phyloP scores from a whole-genome alignment of 2,113 vertebrate species.

The Murina feae region DNA sequence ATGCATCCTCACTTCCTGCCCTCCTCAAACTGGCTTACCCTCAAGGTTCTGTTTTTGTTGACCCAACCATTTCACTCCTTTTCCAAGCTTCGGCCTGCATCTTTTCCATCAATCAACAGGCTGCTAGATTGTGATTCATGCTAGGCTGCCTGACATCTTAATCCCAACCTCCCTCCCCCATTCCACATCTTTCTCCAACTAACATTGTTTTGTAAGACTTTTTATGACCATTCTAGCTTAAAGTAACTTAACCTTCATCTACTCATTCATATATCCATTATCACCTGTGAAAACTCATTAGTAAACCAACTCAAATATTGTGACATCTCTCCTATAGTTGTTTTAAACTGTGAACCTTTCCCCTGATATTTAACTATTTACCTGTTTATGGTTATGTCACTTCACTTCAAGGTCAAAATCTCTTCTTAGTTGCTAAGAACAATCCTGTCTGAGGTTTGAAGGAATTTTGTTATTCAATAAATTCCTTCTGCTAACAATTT shows the following conservation, averaged over 20 bases:
- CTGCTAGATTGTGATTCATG: neutral
- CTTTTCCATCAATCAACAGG: neutral
- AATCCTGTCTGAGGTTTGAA: conserved; percentile 22
- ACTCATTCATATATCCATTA: neutral
- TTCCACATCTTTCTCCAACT: neutral
- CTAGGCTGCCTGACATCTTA: neutral
- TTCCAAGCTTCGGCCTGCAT: conserved; percentile 3
- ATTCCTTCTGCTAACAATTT: conserved; percentile 12
- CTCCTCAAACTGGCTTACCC: neutral
- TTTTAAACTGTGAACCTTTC: neutral
- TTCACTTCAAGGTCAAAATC: conserved; percentile 24
- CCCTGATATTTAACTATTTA: neutral
- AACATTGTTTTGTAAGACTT: conserved; percentile 8
- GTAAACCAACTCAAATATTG: neutral
- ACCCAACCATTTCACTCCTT: neutral
- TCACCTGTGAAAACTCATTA: neutral
- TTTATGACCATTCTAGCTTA: neutral
- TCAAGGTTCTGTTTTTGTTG: neutral
- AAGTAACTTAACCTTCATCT: neutral
- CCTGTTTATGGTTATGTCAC: neutral
- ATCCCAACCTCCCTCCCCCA: neutral
- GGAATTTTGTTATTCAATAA: conserved; percentile 38
- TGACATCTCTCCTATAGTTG: neutral
- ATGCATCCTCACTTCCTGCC: neutral
- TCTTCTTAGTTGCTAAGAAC: neutral